Evolutionary conservation across 2,113 vertebrate species (phyloP).

Genomic region (Protomyctophum bolini): DNA sequence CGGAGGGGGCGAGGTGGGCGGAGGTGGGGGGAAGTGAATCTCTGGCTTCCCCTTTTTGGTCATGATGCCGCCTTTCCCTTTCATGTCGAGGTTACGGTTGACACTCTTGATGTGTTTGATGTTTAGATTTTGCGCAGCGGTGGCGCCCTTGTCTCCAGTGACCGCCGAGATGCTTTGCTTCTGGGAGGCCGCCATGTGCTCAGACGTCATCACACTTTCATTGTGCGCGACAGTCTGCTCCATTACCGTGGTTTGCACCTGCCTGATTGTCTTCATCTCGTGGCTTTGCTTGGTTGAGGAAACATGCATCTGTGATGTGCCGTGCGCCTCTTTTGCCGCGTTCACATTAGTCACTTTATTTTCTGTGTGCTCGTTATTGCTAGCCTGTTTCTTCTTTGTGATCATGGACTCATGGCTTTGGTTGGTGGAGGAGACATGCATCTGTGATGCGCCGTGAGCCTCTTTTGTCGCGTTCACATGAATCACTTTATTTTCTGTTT

Average conservation of each 20-base stretch:
- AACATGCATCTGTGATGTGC: conserved; percentile 24
- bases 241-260: conserved; percentile 61
- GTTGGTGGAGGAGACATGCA: not conserved
- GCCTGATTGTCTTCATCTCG: conserved; percentile 65
- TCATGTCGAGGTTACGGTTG: conserved; percentile 52
- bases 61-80: conserved; percentile 39
- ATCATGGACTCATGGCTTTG: conserved; percentile 21
- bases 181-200: conserved; percentile 43
- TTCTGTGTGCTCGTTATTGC: conserved; percentile 11
- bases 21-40: conserved; percentile 80
- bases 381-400: conserved; percentile 42
- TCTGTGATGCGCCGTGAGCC: conserved; percentile 22
- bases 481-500: conserved; percentile 35
- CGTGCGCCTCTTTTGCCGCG: conserved; percentile 18
- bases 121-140: conserved; percentile 56
- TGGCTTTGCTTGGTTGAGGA: conserved; percentile 50
- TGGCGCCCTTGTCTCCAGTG: conserved; percentile 32
- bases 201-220: conserved; percentile 29
- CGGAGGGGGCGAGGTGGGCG: conserved; percentile 82
- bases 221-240: conserved; percentile 48
- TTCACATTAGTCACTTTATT: conserved; percentile 30
- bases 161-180: conserved; percentile 43
- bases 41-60: conserved; percentile 75
- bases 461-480: conserved; percentile 25
- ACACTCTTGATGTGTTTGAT: conserved; percentile 62